Evolutionary conservation across 2,797 vertebrate species (phyloP).

Genomic region (Bradypus variegatus): DNA sequence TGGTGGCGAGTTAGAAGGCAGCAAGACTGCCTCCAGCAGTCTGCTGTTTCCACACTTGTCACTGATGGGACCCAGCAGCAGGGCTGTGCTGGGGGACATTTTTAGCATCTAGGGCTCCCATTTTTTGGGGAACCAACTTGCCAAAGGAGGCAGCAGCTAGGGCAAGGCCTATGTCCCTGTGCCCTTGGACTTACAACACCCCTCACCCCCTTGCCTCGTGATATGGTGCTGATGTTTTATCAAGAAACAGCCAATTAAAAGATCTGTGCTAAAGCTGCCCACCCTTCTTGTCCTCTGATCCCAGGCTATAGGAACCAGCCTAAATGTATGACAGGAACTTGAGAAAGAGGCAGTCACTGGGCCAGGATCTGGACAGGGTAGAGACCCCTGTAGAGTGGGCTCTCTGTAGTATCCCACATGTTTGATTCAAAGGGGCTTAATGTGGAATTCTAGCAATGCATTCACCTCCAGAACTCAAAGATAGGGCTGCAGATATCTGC

Average conservation of each 20-base stretch:
- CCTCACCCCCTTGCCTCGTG: not conserved
- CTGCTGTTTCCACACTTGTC: not conserved
- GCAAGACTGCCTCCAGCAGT: not conserved
- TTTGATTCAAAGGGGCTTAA: constrained; percentile 38
- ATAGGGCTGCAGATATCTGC: constrained; percentile 32
- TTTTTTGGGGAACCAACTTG: not conserved
- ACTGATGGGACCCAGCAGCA: not conserved
- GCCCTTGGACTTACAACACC: not conserved
- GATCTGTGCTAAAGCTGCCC: not conserved
- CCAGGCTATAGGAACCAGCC: not conserved
- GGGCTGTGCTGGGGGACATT: not conserved
- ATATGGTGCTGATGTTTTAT: not conserved
- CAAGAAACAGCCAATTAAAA: not conserved
- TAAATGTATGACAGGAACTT: not conserved
- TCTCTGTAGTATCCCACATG: constrained; percentile 1
- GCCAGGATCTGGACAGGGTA: not conserved
- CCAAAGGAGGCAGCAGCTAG: not conserved
- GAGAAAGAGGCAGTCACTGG: constrained; percentile 19
- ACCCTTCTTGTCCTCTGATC: not conserved
- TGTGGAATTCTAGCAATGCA: constrained; percentile 37
- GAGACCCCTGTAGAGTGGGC: not conserved
- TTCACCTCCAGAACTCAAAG: constrained; percentile 47
- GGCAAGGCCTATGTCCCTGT: not conserved
- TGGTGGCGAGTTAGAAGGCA: not conserved
- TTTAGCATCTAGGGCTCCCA: not conserved